Evolutionary conservation across 1,140 invertebrate species (phyloP).

Genomic region (Bemisia tabaci): DNA sequence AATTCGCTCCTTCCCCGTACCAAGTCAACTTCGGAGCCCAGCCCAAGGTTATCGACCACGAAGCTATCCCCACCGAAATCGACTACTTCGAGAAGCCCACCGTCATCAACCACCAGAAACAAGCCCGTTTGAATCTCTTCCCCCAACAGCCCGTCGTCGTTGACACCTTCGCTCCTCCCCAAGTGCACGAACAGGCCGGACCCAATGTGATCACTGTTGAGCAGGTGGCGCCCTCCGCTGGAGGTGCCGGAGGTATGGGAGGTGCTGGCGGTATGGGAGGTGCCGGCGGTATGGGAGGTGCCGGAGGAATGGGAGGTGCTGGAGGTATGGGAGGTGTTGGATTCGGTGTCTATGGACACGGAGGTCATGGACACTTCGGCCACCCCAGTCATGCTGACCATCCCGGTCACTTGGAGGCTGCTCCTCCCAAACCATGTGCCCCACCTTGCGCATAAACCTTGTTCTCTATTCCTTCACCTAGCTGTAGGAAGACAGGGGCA

Average conservation of each 20-base stretch:
- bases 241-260: neutral
- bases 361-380: neutral
- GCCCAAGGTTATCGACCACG: neutral
- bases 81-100: neutral
- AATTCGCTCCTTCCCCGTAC: neutral
- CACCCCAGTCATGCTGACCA: neutral
- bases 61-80: neutral
- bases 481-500: too few relatives aligned
- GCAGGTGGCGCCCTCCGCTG: neutral
- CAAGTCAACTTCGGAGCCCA: neutral
- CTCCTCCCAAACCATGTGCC: neutral
- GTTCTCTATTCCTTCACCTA: too few relatives aligned
- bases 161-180: neutral
- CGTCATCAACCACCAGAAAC: neutral
- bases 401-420: neutral
- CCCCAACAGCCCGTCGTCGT: neutral
- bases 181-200: neutral
- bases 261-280: neutral
- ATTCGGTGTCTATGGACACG: neutral
- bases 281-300: neutral
- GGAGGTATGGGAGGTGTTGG: neutral
- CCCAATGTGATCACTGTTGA: neutral
- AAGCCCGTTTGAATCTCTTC: neutral
- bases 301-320: neutral
- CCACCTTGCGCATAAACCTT: too few relatives aligned